Evolutionary conservation across 2,797 vertebrate genomes (phyloP), one percentile per base, ranked within the genome.

Genomic region (Labeo calbasu): DNA sequence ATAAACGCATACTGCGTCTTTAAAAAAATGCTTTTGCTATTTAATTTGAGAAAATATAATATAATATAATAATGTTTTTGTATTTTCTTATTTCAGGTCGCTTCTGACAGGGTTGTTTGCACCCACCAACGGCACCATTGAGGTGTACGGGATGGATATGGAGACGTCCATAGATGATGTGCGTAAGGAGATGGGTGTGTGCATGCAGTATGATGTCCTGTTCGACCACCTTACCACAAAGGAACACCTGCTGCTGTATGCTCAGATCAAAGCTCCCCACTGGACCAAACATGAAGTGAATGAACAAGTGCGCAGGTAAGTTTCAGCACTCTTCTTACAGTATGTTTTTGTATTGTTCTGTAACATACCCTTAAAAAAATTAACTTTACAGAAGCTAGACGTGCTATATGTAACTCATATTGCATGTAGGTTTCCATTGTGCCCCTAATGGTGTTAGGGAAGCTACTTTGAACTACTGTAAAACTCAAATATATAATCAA

Each of bases 201-300:
- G 98, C 90, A 99, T 99, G 98, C 98, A 99, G 85, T 98, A 99
- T 0, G 96, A 99, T 0, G 97, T 99, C 81, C 93, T 97, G 79
- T 99, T 99, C 80, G 95, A 97, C 83, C 96, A 98, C 86, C 96
- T 99, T 86, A 99, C 97, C 70, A 93, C 95, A 23, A 96, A 97
- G 87, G 98, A 99, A 57, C 98, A 99, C 88, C 93, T 99, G 69
- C 92, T 98, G 85, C 93, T 99, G 2, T 99, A 99, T 0, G 97
- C 97, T 40, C 96, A 97, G 92, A 97, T 99, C 91, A 99, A 99
- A 88, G 96, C 97, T 55, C 97, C 97, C 19, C 95, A 97, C 5
- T 99, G 97, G 96, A 95, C 93, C 46, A 91, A 71, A 14, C 85
- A 91, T 25, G 93, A 98, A 86, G 94, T 99, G 84, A 92, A 89